phyloP scores from a whole-genome alignment of 2,888 invertebrate genomes.

The Caenorhabditis afra region DNA sequence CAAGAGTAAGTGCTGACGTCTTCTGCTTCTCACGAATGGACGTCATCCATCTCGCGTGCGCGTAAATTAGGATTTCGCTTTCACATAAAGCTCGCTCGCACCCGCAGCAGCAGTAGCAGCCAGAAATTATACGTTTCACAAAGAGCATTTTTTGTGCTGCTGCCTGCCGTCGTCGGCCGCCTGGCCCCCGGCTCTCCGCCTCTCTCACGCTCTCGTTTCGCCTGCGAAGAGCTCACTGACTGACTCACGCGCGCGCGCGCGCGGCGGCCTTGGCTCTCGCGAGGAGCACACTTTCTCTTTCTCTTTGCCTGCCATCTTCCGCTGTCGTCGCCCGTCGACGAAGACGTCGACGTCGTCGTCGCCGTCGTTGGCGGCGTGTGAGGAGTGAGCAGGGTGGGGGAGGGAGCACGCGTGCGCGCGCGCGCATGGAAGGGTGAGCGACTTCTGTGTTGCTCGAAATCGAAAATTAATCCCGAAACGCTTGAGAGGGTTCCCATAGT shows the following conservation, averaged over 20 bases:
- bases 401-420: constrained; percentile 9
- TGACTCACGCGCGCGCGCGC: constrained; percentile 26
- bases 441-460: constrained; percentile 32
- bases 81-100: neutral
- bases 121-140: constrained; percentile 45
- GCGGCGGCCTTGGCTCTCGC: constrained; percentile 17
- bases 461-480: constrained; percentile 58
- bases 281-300: constrained; percentile 18
- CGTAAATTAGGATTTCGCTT: constrained; percentile 12
- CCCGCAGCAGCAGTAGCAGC: constrained; percentile 15
- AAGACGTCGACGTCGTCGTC: constrained; percentile 40
- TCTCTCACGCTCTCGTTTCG: constrained; percentile 21
- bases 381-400: constrained; percentile 9
- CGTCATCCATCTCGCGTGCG: neutral
- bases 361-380: constrained; percentile 6
- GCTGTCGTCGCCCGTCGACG: too few relatives aligned
- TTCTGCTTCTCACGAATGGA: neutral
- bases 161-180: neutral
- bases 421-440: constrained; percentile 7
- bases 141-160: constrained; percentile 44
- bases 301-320: constrained; percentile 18
- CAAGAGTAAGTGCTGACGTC: constrained; percentile 63
- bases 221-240: constrained; percentile 3
- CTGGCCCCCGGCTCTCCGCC: neutral
- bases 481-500: constrained; percentile 50